Conservation (phyloP, 2,113 vertebrate species). For the Acrocephalus arundinaceus region DNA sequence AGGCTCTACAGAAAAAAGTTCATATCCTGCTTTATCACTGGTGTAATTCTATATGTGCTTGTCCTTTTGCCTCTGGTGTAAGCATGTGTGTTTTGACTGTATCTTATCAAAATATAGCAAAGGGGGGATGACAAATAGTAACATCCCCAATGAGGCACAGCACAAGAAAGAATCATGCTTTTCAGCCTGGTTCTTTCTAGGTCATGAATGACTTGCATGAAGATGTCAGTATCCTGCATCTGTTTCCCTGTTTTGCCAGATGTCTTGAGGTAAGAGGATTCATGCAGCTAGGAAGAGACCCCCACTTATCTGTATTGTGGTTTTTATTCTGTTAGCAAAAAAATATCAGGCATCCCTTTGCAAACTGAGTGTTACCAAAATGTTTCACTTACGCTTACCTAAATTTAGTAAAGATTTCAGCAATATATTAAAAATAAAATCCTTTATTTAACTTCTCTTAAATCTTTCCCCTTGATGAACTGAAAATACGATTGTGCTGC, state of each 20-base stretch:
- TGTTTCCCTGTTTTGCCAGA: constrained; percentile 14
- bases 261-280: constrained; percentile 18
- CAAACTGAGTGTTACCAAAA: background rate
- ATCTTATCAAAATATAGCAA: background rate
- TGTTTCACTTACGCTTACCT: background rate
- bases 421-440: background rate
- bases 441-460: background rate
- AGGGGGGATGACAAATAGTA: background rate
- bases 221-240: constrained; percentile 10
- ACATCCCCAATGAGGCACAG: background rate
- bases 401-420: background rate
- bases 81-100: background rate
- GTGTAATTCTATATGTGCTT: background rate
- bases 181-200: constrained; percentile 1
- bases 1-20: background rate
- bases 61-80: background rate
- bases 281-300: background rate
- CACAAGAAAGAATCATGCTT: background rate
- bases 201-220: constrained; percentile 33
- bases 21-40: background rate
- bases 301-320: background rate
- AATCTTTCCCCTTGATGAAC: background rate
- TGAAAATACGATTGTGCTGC: background rate
- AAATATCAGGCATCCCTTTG: background rate
- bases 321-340: background rate